Percentiles rank a stretch among this genome's conserved stretches.
phyloP scores from a whole-genome alignment of 2,797 vertebrate genomes.

The Lepus oiostolus region DNA sequence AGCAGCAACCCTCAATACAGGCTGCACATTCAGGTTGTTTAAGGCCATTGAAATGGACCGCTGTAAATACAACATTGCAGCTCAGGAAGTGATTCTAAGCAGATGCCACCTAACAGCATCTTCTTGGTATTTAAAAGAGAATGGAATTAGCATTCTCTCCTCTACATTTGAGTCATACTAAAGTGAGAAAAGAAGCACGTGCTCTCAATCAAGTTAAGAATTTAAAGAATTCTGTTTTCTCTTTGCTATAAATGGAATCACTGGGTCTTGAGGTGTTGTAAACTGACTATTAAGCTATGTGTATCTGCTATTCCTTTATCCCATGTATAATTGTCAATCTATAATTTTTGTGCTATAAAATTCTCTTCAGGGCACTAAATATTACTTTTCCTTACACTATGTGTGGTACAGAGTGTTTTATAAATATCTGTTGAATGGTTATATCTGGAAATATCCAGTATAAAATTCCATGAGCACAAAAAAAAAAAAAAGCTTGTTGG shows the following conservation, averaged over 20 bases:
- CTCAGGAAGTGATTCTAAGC: neutral
- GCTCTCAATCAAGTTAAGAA: neutral
- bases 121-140: constrained; percentile 2
- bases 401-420: neutral
- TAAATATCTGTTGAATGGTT: neutral
- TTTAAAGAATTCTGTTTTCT: neutral
- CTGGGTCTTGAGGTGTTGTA: neutral
- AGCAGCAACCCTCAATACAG: neutral
- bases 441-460: constrained; percentile 41
- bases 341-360: neutral
- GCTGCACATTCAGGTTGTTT: neutral
- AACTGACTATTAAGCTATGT: neutral
- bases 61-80: neutral
- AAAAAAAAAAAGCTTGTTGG: fast-evolving
- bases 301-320: neutral
- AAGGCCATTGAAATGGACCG: neutral
- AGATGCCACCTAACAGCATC: neutral
- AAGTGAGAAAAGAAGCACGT: neutral
- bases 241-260: neutral
- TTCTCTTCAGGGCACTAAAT: neutral
- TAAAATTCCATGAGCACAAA: neutral
- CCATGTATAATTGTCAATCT: neutral
- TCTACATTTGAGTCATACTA: neutral
- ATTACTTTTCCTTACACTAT: neutral
- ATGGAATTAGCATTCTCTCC: neutral